Percentiles rank a stretch among this genome's conserved stretches.
phyloP scores from a whole-genome alignment of 2,113 vertebrate genomes.

The Austrofundulus limnaeus region DNA sequence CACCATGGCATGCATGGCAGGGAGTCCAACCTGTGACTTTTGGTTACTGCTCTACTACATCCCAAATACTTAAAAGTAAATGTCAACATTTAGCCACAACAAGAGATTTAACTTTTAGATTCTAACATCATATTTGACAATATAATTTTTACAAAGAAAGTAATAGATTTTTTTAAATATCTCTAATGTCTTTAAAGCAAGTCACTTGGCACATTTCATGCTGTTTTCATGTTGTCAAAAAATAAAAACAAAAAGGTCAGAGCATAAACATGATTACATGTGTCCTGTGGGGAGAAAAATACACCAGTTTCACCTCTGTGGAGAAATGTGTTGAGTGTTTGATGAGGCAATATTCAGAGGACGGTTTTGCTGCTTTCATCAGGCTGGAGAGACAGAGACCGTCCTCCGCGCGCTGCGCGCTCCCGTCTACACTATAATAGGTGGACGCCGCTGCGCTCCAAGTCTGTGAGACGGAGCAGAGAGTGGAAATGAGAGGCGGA shows the following conservation, averaged over 20 bases:
- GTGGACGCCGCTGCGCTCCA: slow-evolving; percentile 55
- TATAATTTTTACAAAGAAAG: too few relatives aligned
- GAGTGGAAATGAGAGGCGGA: slow-evolving; percentile 30
- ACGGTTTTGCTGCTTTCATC: slow-evolving; percentile 33
- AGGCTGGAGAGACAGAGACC: slow-evolving; percentile 10
- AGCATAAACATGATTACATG: slow-evolving; percentile 4
- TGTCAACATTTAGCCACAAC: too few relatives aligned
- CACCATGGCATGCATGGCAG: too few relatives aligned
- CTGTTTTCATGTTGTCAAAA: too few relatives aligned
- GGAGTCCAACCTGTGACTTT: too few relatives aligned
- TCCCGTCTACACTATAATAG: slow-evolving; percentile 75
- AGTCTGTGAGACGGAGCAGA: slow-evolving; percentile 42
- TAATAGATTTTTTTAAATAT: too few relatives aligned
- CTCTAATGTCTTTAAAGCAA: background rate
- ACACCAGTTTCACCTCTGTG: slow-evolving; percentile 10
- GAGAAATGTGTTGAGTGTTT: slow-evolving; percentile 31
- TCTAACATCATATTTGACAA: too few relatives aligned
- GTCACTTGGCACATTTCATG: too few relatives aligned
- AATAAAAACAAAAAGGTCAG: background rate
- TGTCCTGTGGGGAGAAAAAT: slow-evolving; percentile 14
- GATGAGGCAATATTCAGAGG: slow-evolving; percentile 30
- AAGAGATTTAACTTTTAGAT: too few relatives aligned
- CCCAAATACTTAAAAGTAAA: too few relatives aligned
- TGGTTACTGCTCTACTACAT: too few relatives aligned
- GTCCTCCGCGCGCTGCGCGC: slow-evolving; percentile 43